Percentiles rank a stretch among this genome's conserved stretches.
These are phyloP conservation scores for Cryptocheilus praepositus DNA, from an alignment of 2,888 invertebrate genomes.

Conservation along the genomic window DNA sequence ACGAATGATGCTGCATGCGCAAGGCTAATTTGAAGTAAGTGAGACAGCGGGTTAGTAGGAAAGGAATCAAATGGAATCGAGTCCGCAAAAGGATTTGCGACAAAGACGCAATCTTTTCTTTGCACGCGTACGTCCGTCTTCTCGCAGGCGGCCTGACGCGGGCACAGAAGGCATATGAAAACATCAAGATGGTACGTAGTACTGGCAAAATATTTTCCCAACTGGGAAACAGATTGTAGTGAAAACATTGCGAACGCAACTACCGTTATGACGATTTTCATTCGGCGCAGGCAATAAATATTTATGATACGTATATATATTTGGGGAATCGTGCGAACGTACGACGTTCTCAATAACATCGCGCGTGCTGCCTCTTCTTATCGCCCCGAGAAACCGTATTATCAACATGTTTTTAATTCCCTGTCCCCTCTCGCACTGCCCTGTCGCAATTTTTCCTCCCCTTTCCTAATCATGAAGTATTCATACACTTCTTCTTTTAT, in stretches of 20 bases:
- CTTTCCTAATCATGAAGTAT: slow-evolving; percentile 41
- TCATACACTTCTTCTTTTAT: slow-evolving; percentile 21
- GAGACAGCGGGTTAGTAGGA: too few species aligned
- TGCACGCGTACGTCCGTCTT: too few species aligned
- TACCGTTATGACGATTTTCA: background rate
- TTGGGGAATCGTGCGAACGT: slow-evolving; percentile 30
- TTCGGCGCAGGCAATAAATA: slow-evolving; percentile 26
- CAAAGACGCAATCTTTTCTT: too few species aligned
- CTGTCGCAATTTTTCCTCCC: slow-evolving; percentile 55
- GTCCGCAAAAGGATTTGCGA: too few species aligned
- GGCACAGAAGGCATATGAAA: background rate
- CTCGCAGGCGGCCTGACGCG: too few species aligned
- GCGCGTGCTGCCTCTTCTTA: slow-evolving; percentile 40
- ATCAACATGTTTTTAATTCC: slow-evolving; percentile 52
- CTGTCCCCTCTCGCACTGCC: slow-evolving; percentile 26
- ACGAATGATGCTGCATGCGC: too few species aligned
- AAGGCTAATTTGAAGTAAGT: too few species aligned
- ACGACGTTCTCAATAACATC: slow-evolving; percentile 39
- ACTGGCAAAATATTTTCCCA: background rate
- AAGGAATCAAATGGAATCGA: too few species aligned
- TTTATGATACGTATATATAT: slow-evolving; percentile 29
- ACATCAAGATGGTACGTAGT: background rate
- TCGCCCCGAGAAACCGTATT: slow-evolving; percentile 41
- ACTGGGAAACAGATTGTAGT: background rate
- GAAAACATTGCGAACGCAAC: background rate